Evolutionary conservation across 2,888 invertebrate species (phyloP), one percentile per base, ranked within the genome.

Genomic region (Thymelicus sylvestris): DNA sequence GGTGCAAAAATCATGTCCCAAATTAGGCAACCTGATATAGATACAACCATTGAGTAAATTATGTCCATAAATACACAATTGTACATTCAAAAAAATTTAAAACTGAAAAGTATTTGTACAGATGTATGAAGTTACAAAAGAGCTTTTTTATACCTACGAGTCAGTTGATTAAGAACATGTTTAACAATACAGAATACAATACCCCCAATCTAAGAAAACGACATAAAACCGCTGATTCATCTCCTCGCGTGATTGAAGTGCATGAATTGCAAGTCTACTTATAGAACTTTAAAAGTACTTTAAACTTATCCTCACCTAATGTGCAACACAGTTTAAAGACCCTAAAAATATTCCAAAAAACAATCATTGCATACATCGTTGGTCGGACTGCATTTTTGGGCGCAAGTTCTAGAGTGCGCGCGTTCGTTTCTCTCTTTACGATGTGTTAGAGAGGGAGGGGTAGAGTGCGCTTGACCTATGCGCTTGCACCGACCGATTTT

Each of bases 381-480:
- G 81, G 78, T 80, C 80, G 81, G 86, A 84, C 85, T 85, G 87
- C 87, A 88, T 88, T 86, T 86, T 84, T 86, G 83, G 78, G 77
- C 78, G 80, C 78, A 78, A 80, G 82, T 80, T 83, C 81, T 86
- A 85, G 83, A 85, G 83, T 80, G 79, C 80, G 76, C 76, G 74
- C 74, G 39, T n/a, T 73, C 55, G 19, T 74, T 74, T 78, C 83
- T 63, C 48, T 88, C 77, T 15, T 31, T 52, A 75, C 2, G 39
- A 15, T 6, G 62, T 0, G 80, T 74, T 73, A 68, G 85, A 88
- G 66, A 2, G 81, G 74, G 89, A 87, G 2, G 71, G 78, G 13
- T n/a, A 59, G 71, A 80, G 78, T 83, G 86, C 84, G 86, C 84
- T 88, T 88, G 89, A 89, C 88, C 88, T 88, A 88, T 88, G 87